Evolutionary conservation across 2,888 invertebrate genomes (phyloP), one percentile per base, ranked within the genome.

Genomic region (Troilus luridus): DNA sequence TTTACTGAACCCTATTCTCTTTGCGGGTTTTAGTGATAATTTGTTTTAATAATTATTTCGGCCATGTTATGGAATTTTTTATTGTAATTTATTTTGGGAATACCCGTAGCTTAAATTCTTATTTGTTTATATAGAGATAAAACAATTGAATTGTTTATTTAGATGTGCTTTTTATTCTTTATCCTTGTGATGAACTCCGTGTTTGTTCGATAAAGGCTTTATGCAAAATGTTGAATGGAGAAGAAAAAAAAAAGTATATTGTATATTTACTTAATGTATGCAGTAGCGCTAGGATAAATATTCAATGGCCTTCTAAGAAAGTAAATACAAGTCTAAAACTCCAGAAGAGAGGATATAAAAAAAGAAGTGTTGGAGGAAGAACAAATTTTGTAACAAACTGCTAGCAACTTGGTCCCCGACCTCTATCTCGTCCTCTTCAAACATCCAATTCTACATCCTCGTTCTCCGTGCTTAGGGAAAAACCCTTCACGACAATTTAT

Each of bases 251-350:
- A 72, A 72, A 24, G 27, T 72, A 72, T 72, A 72, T 27, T 27
- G 27, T 27, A 27, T 72, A 72, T 72, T 72, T 72, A 27, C 72
- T 72, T 72, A 72, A 72, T 72, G 72, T 72, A 72, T 72, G 14
- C 72, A 72, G 72, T 27, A 72, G 72, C 12, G 8, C 27, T 19
- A 72, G 24, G 6, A 72, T 72, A 72, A 72, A 72, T 72, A 72
- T 72, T 72, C 72, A 72, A 72, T 72, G 72, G 27, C 72, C 72
- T 27, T 72, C 72, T 72, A 72, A 72, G 72, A 27, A 72, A 72
- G 72, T 72, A 72, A 72, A 72, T 72, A 72, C 27, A 72, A 72
- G 72, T 72, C 72, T 72, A 72, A 72, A 72, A 72, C 72, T 72
- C 72, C 27, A 72, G 72, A 72, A 72, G 72, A 17, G 72, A 5